Conservation (phyloP, 23 tunicate genomes). For the Halocynthia roretzi region DNA sequence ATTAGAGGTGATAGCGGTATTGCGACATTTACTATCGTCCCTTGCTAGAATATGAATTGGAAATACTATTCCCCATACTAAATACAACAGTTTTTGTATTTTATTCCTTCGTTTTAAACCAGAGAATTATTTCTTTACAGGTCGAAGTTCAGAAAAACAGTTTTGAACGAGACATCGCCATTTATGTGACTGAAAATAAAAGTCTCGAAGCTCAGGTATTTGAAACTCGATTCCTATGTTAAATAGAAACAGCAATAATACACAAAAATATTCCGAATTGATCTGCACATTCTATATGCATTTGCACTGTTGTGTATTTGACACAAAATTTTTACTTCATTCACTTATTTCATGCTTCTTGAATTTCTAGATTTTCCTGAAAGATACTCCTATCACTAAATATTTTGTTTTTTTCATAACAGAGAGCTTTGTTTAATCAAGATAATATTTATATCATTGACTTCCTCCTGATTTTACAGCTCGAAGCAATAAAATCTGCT, state of each 20-base stretch:
- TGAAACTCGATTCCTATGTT: neutral
- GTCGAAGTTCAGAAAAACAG: constrained; percentile 38
- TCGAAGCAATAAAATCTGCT: neutral
- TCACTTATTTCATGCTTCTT: no score
- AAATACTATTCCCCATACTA: neutral
- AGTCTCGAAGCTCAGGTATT: constrained; percentile 40
- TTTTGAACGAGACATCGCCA: constrained; percentile 37
- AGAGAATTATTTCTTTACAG: constrained; percentile 17
- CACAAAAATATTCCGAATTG: no score
- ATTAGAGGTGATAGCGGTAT: no score
- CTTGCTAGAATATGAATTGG: no score
- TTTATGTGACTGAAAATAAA: constrained; percentile 45
- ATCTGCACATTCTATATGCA: no score
- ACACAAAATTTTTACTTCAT: neutral
- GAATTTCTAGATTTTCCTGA: no score
- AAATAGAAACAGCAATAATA: no score
- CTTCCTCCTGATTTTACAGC: neutral
- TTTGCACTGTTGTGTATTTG: neutral
- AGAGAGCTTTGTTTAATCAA: no score
- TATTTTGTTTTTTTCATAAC: no score
- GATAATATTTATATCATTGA: no score
- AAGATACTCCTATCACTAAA: no score
- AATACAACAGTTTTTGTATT: neutral
- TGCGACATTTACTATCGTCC: no score
- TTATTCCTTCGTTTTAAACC: neutral